Conservation (phyloP, 2,113 vertebrate species). For the Nycticebus coucang region DNA sequence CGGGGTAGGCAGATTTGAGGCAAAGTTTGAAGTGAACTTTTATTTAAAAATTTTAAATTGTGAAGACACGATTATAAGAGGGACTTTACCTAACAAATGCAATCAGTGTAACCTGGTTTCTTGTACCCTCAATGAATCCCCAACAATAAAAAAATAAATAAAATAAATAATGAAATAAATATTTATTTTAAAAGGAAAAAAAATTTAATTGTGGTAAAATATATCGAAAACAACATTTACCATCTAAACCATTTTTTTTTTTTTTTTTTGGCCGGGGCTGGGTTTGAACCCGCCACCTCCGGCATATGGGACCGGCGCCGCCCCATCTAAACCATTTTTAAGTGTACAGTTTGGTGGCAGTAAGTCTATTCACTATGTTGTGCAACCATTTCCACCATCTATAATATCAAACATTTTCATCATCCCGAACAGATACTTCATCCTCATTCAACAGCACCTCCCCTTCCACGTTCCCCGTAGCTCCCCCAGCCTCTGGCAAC, state of each 20-base stretch:
- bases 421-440: not conserved
- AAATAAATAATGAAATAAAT: too few relatives aligned
- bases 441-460: not conserved
- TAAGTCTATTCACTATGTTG: not conserved
- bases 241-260: not conserved
- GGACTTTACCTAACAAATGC: too few relatives aligned
- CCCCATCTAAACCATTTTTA: not conserved
- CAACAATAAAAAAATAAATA: too few relatives aligned
- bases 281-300: too few relatives aligned
- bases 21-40: not conserved
- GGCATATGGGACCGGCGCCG: too few relatives aligned
- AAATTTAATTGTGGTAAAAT: not conserved
- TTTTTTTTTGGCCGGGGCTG: too few relatives aligned
- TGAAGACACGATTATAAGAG: too few relatives aligned
- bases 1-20: not conserved
- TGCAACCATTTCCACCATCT: not conserved
- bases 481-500: not conserved
- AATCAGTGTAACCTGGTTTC: too few relatives aligned
- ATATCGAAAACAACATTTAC: not conserved
- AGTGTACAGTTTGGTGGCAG: not conserved
- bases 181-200: too few relatives aligned
- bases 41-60: not conserved
- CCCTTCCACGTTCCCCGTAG: not conserved
- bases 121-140: too few relatives aligned
- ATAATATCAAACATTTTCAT: not conserved